Conservation (phyloP, 2,797 vertebrate genomes). For the Margarornis squamiger region DNA sequence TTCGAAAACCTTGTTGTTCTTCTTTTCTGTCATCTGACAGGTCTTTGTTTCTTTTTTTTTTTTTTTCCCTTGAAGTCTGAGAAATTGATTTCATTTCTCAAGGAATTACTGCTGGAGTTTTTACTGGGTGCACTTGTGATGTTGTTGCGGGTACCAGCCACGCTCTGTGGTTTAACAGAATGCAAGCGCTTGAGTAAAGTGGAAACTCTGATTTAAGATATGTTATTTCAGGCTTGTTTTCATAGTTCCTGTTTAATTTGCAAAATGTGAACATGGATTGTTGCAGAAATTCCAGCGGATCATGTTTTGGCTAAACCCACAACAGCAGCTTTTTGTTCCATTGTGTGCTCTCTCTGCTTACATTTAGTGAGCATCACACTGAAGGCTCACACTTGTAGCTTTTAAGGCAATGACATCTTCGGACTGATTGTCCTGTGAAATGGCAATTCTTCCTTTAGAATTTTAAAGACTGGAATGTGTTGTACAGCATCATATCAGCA, state of each 20-base stretch:
- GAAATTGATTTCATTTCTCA: constrained; percentile 1
- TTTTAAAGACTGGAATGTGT: background rate
- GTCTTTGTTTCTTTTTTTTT: background rate
- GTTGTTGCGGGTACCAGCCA: background rate
- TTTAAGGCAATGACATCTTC: background rate
- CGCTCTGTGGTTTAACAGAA: background rate
- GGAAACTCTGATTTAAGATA: constrained; percentile 15
- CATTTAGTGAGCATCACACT: background rate
- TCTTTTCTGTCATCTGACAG: background rate
- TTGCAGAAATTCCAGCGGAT: background rate
- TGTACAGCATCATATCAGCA: background rate
- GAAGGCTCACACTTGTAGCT: background rate
- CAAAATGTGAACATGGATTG: background rate
- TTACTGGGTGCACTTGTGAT: background rate
- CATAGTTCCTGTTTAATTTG: background rate
- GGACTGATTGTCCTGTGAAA: background rate
- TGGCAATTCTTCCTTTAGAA: background rate
- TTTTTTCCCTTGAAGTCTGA: background rate
- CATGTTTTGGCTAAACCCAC: background rate
- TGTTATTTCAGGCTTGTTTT: constrained; percentile 14
- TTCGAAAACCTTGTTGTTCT: background rate
- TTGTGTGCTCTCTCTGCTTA: background rate
- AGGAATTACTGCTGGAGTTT: background rate
- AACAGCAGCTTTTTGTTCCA: background rate
- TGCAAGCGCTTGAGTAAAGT: background rate